Conservation (phyloP, 2,888 invertebrate genomes). For the Eremobia ochroleuca region DNA sequence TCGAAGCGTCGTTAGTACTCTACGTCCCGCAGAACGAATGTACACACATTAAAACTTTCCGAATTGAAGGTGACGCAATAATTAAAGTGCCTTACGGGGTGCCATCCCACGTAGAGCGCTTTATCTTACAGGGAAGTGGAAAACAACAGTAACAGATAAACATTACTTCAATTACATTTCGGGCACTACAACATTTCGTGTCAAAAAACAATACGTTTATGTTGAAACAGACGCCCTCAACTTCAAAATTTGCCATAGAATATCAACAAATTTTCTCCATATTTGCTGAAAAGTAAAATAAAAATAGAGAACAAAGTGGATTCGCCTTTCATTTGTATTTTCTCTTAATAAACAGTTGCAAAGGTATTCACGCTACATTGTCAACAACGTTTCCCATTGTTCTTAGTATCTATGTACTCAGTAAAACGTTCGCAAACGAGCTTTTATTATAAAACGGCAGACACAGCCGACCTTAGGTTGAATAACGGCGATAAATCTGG, state of each 20-base stretch:
- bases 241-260: constrained; percentile 32
- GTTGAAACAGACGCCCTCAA: constrained; percentile 11
- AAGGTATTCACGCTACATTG: constrained; percentile 77
- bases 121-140: constrained; percentile 69
- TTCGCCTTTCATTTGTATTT: constrained; percentile 68
- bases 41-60: constrained; percentile 89
- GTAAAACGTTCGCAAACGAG: constrained; percentile 79
- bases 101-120: constrained; percentile 71
- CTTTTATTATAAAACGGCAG: constrained; percentile 80
- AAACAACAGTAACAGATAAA: constrained; percentile 65
- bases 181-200: constrained; percentile 12
- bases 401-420: constrained; percentile 75
- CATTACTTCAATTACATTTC: constrained; percentile 48
- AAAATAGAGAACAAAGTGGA: constrained; percentile 59
- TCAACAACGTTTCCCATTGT: constrained; percentile 79
- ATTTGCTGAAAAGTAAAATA: constrained; percentile 56
- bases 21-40: constrained; percentile 81
- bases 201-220: constrained; percentile 31
- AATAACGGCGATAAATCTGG: constrained; percentile 85
- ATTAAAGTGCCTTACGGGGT: constrained; percentile 80
- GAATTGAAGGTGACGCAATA: constrained; percentile 85
- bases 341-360: constrained; percentile 72
- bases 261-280: constrained; percentile 38
- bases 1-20: constrained; percentile 83
- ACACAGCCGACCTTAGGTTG: constrained; percentile 78